Evolutionary conservation across 2,888 invertebrate genomes (phyloP).

Genomic region (Campoletis raptor): DNA sequence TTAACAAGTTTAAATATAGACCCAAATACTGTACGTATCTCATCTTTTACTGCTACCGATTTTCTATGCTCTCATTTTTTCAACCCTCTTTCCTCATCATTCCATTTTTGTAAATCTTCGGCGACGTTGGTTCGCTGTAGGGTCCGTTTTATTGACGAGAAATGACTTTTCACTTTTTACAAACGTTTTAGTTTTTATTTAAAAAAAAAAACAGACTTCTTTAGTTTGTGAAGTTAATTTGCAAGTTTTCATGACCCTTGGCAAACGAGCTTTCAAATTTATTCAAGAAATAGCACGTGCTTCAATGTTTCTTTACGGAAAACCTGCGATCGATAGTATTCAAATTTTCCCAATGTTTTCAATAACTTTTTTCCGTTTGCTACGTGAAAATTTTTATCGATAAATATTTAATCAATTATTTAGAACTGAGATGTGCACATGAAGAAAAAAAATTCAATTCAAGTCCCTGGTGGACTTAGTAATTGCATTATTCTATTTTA

Average conservation of each 20-base stretch:
- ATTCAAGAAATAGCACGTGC: background rate
- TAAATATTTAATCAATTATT: too few species aligned
- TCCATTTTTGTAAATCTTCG: background rate
- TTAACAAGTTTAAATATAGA: background rate
- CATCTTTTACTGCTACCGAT: background rate
- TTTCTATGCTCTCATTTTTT: background rate
- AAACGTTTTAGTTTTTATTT: background rate
- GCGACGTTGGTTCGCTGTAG: background rate
- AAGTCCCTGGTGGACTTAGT: too few species aligned
- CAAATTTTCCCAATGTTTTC: background rate
- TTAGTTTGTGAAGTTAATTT: background rate
- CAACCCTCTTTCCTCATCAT: background rate
- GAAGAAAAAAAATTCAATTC: too few species aligned
- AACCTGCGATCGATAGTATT: background rate
- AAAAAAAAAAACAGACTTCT: background rate
- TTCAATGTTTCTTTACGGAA: background rate
- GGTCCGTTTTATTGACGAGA: background rate
- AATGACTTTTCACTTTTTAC: background rate
- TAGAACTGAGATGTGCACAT: too few species aligned
- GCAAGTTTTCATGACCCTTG: too few species aligned
- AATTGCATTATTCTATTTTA: too few species aligned
- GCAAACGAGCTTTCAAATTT: background rate
- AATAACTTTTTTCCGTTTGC: background rate
- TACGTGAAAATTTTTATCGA: too few species aligned
- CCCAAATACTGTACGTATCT: background rate